Conservation (phyloP, 2,797 vertebrate species). For the Gymnothorax javanicus region DNA sequence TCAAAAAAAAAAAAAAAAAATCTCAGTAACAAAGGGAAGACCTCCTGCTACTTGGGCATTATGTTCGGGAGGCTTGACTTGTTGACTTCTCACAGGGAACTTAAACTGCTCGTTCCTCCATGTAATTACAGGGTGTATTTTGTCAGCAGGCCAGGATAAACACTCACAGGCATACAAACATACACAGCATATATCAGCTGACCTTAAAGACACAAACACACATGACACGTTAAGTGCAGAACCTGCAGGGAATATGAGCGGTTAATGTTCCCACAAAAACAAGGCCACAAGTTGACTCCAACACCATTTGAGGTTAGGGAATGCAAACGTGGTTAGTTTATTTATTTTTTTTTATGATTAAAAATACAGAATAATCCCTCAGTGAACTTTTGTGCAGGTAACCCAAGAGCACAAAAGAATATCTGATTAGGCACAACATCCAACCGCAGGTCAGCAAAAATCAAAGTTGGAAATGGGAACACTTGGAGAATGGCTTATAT, state of each 20-base stretch:
- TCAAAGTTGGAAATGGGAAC: neutral
- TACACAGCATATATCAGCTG: constrained; percentile 15
- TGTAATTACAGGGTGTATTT: constrained; percentile 19
- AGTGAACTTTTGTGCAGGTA: constrained; percentile 15
- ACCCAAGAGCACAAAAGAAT: neutral
- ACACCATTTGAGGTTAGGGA: neutral
- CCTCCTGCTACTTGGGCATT: neutral
- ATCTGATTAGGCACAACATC: neutral
- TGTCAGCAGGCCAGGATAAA: constrained; percentile 2
- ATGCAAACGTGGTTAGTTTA: neutral
- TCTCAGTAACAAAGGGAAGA: neutral
- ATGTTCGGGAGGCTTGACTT: neutral
- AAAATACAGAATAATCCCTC: constrained; percentile 11
- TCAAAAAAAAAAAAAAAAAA: neutral
- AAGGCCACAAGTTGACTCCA: neutral
- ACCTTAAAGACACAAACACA: constrained; percentile 23
- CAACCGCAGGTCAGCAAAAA: constrained; percentile 1
- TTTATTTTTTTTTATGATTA: neutral
- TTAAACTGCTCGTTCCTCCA: neutral
- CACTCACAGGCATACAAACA: constrained; percentile 25
- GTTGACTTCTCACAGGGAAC: constrained; percentile 9
- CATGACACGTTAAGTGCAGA: neutral
- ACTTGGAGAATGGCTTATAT: neutral
- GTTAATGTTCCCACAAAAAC: constrained; percentile 15
- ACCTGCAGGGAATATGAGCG: neutral